Evolutionary conservation across 92 coral and sea anemone species (phyloP).

Genomic region (Bergia puertoricense): DNA sequence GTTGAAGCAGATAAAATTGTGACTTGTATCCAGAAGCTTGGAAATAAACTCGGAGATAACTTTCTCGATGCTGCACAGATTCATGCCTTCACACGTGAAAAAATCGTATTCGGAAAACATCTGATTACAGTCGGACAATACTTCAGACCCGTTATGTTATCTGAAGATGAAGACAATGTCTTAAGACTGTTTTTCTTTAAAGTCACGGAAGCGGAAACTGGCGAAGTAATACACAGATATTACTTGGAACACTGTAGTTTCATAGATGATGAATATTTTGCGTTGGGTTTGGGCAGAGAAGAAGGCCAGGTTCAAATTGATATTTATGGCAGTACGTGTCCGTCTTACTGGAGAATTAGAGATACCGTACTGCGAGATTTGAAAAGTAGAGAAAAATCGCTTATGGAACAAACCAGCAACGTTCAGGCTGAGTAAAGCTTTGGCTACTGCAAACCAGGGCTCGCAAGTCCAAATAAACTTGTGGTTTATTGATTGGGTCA

Average conservation of each 20-base stretch:
- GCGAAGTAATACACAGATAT: conserved; percentile 62
- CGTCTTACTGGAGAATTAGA: conserved; percentile 74
- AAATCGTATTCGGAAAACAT: conserved; percentile 56
- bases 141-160: conserved; percentile 79
- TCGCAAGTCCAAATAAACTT: background rate
- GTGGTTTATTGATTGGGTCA: too few species aligned
- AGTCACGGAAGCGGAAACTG: conserved; percentile 73
- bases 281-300: conserved; percentile 65
- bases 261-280: conserved; percentile 76
- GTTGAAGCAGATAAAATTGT: conserved; percentile 74
- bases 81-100: conserved; percentile 78
- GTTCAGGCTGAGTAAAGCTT: background rate
- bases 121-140: conserved; percentile 77
- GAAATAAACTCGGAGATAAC: conserved; percentile 58
- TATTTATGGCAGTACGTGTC: conserved; percentile 78
- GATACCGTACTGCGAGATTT: conserved; percentile 22
- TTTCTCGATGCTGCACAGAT: conserved; percentile 66
- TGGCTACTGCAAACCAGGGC: background rate
- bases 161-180: conserved; percentile 78
- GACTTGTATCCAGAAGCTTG: conserved; percentile 54
- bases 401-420: background rate
- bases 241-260: conserved; percentile 77
- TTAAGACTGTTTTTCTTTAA: conserved; percentile 76
- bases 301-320: conserved; percentile 70
- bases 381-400: conserved; percentile 20